Percentiles rank a stretch among this genome's conserved stretches.
Evolutionary conservation across 2,888 invertebrate genomes (phyloP).

Genomic region (Theretra japonica): DNA sequence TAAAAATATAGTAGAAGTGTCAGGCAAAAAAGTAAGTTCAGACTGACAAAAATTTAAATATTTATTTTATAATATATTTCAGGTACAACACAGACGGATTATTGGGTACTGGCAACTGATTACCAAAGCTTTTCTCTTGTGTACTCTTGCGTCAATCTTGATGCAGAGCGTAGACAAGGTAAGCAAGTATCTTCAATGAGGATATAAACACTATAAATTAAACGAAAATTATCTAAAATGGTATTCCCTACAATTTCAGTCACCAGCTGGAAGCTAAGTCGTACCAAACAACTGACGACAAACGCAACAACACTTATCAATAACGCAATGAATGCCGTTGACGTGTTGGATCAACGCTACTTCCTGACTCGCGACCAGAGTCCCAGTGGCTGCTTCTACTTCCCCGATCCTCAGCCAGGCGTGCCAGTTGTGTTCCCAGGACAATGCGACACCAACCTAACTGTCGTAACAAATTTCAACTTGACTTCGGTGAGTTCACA

Average conservation of each 20-base stretch:
- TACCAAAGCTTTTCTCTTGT: constrained; percentile 86
- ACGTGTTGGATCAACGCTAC: constrained; percentile 58
- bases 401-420: constrained; percentile 58
- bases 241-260: constrained; percentile 48
- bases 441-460: constrained; percentile 48
- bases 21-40: background rate
- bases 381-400: constrained; percentile 66
- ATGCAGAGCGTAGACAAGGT: constrained; percentile 75
- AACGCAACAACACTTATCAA: constrained; percentile 50
- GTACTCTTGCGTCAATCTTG: constrained; percentile 86
- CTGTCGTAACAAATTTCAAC: constrained; percentile 55
- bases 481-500: constrained; percentile 47
- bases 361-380: constrained; percentile 55
- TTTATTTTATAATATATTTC: constrained; percentile 38
- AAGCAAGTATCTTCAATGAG: constrained; percentile 37
- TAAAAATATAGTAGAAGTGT: constrained; percentile 11
- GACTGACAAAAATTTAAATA: background rate
- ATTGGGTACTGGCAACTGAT: constrained; percentile 88
- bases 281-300: constrained; percentile 51
- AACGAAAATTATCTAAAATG: background rate
- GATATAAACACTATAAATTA: background rate
- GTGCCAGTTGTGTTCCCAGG: constrained; percentile 66
- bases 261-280: constrained; percentile 70
- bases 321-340: constrained; percentile 44
- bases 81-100: constrained; percentile 60